phyloP scores from a whole-genome alignment of 2,113 vertebrate species.

The Takifugu flavidus region DNA sequence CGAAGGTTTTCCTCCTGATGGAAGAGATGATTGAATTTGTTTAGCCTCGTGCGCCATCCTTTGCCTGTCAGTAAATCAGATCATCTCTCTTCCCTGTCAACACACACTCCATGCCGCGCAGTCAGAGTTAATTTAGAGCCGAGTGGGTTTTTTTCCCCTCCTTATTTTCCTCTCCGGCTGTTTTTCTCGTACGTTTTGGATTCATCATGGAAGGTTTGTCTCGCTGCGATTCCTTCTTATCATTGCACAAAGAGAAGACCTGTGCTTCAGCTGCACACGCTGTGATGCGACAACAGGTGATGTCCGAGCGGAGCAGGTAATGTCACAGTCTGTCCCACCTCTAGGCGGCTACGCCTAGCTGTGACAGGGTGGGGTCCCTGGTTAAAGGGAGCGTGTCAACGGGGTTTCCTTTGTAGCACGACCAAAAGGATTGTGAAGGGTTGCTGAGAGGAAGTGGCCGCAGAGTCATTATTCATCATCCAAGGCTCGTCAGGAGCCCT shows the following conservation, averaged over 20 bases:
- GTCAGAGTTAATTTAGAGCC: slow-evolving; percentile 73
- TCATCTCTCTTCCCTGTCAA: slow-evolving; percentile 73
- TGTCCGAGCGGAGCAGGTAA: slow-evolving; percentile 38
- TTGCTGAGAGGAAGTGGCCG: slow-evolving; percentile 61
- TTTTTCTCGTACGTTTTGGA: not conserved
- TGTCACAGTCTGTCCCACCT: slow-evolving; percentile 31
- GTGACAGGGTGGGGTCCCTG: slow-evolving; percentile 47
- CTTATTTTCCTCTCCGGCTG: not conserved
- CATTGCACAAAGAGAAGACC: slow-evolving; percentile 8
- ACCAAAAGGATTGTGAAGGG: slow-evolving; percentile 41
- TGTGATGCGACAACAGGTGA: slow-evolving; percentile 52
- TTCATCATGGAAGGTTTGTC: slow-evolving; percentile 11
- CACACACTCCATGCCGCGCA: slow-evolving; percentile 74
- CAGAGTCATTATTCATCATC: slow-evolving; percentile 72
- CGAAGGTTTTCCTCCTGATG: slow-evolving; percentile 67
- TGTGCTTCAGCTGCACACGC: slow-evolving; percentile 11
- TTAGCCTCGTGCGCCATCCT: slow-evolving; percentile 62
- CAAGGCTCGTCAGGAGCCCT: slow-evolving; percentile 57
- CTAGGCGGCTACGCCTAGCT: slow-evolving; percentile 38
- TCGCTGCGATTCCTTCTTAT: slow-evolving; percentile 30
- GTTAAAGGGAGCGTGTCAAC: slow-evolving; percentile 61
- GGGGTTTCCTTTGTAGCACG: slow-evolving; percentile 60
- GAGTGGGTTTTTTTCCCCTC: slow-evolving; percentile 31
- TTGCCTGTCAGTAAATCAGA: slow-evolving; percentile 71
- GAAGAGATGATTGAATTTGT: slow-evolving; percentile 77